Evolutionary conservation across 2,888 invertebrate species (phyloP), one percentile per base, ranked within the genome.

Genomic region (Drosophila borealis): DNA sequence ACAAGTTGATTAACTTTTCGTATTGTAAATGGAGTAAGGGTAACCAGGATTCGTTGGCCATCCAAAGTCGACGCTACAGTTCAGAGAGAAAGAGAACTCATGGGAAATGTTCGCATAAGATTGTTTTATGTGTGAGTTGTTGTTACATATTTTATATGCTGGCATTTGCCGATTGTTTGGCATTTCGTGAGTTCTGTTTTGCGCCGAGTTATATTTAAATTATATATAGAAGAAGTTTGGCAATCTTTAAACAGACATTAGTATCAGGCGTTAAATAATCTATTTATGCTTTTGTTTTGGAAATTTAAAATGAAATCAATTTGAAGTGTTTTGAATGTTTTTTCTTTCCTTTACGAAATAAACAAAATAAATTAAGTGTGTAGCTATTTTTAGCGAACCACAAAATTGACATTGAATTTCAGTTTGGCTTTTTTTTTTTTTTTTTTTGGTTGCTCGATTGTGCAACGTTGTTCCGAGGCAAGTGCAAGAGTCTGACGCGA

Each of bases 361-460:
- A 85, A 88, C 85, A 88, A 74, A 51, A 81, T 78, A 87, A 87
- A 82, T 88, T 69, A 72, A 80, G 81, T 72, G 76, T 64, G 39
- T 56, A 33, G 50, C 71, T 82, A 82, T 88, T 85, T 77, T 61
- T 77, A 77, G 86, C 45, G 53, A 50, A 62, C 51, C 65, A 68
- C 65, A 74, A 86, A 84, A 84, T 88, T 84, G 83, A 84, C 83
- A 84, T 84, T 84, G 83, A 83, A 83, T 82, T 82, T 81, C 54
- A 51, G 51, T 61, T 70, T 25, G 48, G 48, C 61, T 67, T 44
- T 25, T 54, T 60, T 11, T 57, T 53, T 19, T 36, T 17, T 17
- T 17, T 57, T 53, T 19, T 36, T 17, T 17, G 1, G 17, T 17
- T 17, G 17, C 46, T 54, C 42, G 88, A 67, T 84, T 84, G 83